Conservation (phyloP, 2,113 vertebrate species). For the Perca flavescens region DNA sequence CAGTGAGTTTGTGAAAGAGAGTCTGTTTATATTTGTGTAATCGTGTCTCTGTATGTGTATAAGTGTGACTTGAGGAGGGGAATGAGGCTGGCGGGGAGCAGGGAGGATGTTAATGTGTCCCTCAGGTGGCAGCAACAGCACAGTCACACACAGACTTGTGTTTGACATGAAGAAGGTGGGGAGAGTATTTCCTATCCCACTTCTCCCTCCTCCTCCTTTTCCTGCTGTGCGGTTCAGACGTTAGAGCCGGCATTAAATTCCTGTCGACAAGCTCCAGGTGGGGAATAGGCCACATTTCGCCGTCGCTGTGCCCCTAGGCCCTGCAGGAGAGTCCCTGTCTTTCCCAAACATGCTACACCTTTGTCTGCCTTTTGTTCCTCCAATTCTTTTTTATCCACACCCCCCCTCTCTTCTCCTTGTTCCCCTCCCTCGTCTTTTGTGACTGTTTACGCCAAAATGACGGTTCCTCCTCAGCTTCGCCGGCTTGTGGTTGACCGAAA, state of each 20-base stretch:
- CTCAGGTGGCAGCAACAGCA: conserved; percentile 72
- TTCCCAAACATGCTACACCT: conserved; percentile 36
- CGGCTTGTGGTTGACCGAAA: conserved; percentile 69
- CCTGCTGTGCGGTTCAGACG: conserved; percentile 66
- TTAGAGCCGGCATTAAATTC: conserved; percentile 68
- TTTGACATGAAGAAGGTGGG: conserved; percentile 69
- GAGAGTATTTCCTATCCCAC: conserved; percentile 71
- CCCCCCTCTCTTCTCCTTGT: background rate
- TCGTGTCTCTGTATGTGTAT: conserved; percentile 27
- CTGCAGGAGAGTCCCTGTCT: conserved; percentile 33
- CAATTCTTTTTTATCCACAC: background rate
- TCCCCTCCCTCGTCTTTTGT: conserved; percentile 26
- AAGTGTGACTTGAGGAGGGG: conserved; percentile 42
- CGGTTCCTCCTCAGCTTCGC: conserved; percentile 60
- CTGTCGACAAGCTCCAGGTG: conserved; percentile 65
- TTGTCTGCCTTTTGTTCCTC: conserved; percentile 43
- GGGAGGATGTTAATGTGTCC: conserved; percentile 69
- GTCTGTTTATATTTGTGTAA: conserved; percentile 40
- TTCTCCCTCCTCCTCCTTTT: conserved; percentile 51
- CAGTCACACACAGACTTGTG: conserved; percentile 68
- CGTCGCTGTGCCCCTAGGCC: conserved; percentile 33
- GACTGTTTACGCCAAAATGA: conserved; percentile 62
- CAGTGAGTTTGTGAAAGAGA: conserved; percentile 46
- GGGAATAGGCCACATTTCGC: conserved; percentile 45
- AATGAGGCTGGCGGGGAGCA: conserved; percentile 15